Percentiles rank a stretch among this genome's conserved stretches.
Conservation (phyloP, 23 tunicate species). For the Ciona savignyi region DNA sequence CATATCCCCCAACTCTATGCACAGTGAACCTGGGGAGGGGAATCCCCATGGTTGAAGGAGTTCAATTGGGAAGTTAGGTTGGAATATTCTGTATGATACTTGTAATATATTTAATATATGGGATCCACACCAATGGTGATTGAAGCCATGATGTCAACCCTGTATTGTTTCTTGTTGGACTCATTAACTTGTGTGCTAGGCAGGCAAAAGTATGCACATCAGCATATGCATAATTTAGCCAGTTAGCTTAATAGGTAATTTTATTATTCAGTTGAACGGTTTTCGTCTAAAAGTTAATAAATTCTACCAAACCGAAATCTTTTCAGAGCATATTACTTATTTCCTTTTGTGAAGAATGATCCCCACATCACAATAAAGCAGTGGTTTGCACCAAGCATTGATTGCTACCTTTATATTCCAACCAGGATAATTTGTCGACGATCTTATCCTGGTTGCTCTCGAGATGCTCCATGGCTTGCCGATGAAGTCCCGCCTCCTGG, state of each 20-base stretch:
- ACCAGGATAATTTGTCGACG: slow-evolving; percentile 41
- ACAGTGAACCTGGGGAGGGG: slow-evolving; percentile 38
- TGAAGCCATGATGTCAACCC: no score
- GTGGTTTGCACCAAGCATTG: background rate
- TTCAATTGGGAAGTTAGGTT: background rate
- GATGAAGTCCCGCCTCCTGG: slow-evolving; percentile 40
- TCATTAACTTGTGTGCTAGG: no score
- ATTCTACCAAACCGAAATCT: background rate
- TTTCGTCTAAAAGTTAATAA: no score
- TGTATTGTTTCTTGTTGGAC: no score
- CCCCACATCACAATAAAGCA: background rate
- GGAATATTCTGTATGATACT: no score
- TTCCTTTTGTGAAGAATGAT: background rate
- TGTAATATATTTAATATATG: no score
- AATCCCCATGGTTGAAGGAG: background rate
- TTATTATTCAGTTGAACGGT: no score
- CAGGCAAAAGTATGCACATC: no score
- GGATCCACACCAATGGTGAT: no score
- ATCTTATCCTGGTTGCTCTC: slow-evolving; percentile 47
- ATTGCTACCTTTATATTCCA: slow-evolving; percentile 55
- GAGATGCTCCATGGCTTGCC: slow-evolving; percentile 69
- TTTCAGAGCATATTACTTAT: background rate
- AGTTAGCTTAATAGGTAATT: no score
- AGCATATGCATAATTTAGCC: no score
- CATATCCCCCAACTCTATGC: slow-evolving; percentile 21